Conservation (phyloP, 2,113 vertebrate species). For the Peucedramus taeniatus region DNA sequence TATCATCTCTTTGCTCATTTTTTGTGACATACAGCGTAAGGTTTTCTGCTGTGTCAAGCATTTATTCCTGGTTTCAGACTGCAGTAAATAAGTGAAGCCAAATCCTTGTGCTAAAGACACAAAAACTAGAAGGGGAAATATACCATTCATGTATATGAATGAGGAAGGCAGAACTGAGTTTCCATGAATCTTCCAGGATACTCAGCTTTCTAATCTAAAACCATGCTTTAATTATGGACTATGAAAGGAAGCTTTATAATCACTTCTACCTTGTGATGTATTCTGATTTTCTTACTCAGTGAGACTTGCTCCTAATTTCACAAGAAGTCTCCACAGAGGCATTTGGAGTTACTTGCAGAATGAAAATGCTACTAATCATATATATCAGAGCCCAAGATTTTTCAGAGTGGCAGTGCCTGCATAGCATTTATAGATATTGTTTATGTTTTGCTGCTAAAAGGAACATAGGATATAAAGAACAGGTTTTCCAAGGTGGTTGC, state of each 20-base stretch:
- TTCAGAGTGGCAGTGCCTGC: background rate
- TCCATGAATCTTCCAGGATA: background rate
- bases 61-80: background rate
- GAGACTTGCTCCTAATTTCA: background rate
- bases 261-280: background rate
- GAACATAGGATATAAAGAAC: background rate
- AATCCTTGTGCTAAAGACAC: background rate
- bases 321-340: background rate
- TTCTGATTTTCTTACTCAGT: background rate
- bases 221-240: background rate
- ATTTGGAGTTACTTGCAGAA: background rate
- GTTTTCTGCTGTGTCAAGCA: background rate
- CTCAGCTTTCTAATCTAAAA: background rate
- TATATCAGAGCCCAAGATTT: background rate
- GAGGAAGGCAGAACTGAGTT: background rate
- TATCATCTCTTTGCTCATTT: background rate
- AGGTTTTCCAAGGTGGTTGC: background rate
- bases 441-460: background rate
- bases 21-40: background rate
- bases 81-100: background rate
- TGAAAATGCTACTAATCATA: background rate
- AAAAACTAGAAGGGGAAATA: background rate
- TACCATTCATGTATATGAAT: background rate
- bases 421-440: background rate
- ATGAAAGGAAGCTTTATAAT: background rate